A percentile compares a stretch with the other conserved stretches of the same genome.
Evolutionary conservation across 1,140 invertebrate genomes (phyloP).

Genomic region (Steinernema khuongi): DNA sequence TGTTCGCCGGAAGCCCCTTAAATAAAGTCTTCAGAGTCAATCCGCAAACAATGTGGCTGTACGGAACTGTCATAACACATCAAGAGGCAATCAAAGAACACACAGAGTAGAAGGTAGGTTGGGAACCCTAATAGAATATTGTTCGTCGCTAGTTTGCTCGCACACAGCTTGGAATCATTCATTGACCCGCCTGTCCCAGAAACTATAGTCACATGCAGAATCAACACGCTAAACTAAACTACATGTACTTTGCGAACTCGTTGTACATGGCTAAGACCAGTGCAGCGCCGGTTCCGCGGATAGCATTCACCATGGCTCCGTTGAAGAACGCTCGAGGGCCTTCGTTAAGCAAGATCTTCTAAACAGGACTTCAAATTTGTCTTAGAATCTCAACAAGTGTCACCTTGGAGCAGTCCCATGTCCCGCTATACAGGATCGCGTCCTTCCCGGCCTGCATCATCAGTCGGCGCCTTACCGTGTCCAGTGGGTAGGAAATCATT

Average conservation of each 20-base stretch:
- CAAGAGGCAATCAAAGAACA: not conserved
- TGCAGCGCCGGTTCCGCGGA: slow-evolving; percentile 64
- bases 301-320: slow-evolving; percentile 64
- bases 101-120: not conserved
- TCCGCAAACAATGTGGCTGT: too few relatives aligned
- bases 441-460: slow-evolving; percentile 65
- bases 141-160: not conserved
- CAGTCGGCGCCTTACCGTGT: slow-evolving; percentile 61
- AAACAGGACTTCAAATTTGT: slow-evolving; percentile 64
- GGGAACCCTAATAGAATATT: too few relatives aligned
- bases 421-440: slow-evolving; percentile 62
- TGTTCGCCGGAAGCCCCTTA: too few relatives aligned
- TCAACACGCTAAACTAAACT: not conserved
- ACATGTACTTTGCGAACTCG: slow-evolving; percentile 60
- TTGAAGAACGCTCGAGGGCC: slow-evolving; percentile 63
- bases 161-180: not conserved
- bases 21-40: too few relatives aligned
- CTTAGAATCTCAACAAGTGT: not conserved
- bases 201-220: not conserved
- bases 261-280: slow-evolving; percentile 65
- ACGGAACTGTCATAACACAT: not conserved
- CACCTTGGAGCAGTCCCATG: slow-evolving; percentile 61
- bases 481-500: slow-evolving; percentile 64
- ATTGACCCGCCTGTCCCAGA: not conserved
- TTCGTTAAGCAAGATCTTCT: slow-evolving; percentile 62